Conservation (phyloP, 2,797 vertebrate genomes). For the Gorsachius magnificus region DNA sequence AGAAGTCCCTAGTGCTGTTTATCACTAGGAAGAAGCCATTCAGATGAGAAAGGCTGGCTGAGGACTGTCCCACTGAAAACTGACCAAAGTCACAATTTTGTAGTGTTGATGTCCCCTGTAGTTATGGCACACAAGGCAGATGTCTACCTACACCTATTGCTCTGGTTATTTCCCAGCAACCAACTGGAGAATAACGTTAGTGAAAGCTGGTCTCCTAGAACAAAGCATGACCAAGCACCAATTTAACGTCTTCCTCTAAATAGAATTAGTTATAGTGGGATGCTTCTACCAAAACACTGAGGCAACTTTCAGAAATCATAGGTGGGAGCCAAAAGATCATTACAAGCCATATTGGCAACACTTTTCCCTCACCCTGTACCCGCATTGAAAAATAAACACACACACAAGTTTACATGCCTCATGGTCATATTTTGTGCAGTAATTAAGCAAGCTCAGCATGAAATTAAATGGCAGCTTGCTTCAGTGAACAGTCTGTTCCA, state of each 20-base stretch:
- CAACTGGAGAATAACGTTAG: background rate
- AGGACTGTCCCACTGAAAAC: background rate
- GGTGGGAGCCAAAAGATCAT: slow-evolving; percentile 60
- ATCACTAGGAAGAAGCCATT: background rate
- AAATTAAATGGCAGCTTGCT: slow-evolving; percentile 77
- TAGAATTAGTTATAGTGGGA: slow-evolving; percentile 16
- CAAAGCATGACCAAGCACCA: slow-evolving; percentile 1
- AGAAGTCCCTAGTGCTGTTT: background rate
- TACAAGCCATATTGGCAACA: slow-evolving; percentile 51
- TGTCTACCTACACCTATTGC: background rate
- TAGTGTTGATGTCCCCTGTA: background rate
- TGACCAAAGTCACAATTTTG: background rate
- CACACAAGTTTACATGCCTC: slow-evolving; percentile 61
- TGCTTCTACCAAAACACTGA: slow-evolving; percentile 30
- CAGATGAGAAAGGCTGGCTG: background rate
- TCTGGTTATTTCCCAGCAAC: slow-evolving; percentile 18
- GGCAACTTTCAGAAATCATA: slow-evolving; percentile 33
- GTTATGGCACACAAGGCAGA: background rate
- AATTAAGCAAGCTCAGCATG: slow-evolving; percentile 81
- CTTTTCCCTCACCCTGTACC: background rate
- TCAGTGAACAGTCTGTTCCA: slow-evolving; percentile 73
- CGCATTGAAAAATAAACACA: slow-evolving; percentile 16
- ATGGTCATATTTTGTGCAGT: slow-evolving; percentile 68
- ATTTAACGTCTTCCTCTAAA: slow-evolving; percentile 12
- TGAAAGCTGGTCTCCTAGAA: background rate